Percentiles rank a stretch among this genome's conserved stretches.
These are phyloP conservation scores for Unio delphinus DNA, from an alignment of 2,888 invertebrate species.

Conservation along the genomic window DNA sequence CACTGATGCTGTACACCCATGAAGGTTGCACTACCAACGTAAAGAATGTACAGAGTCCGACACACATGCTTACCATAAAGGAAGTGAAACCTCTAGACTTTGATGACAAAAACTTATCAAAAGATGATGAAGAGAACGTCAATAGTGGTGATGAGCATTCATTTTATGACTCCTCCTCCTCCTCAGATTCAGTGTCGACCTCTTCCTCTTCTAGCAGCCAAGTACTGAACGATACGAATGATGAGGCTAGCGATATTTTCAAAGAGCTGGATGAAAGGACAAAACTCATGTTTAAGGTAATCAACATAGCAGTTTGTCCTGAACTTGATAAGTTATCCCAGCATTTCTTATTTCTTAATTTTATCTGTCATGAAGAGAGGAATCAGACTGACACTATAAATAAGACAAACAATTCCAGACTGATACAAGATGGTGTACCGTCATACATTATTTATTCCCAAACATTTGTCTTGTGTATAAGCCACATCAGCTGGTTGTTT, in stretches of 20 bases:
- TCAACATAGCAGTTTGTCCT: neutral
- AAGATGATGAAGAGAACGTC: constrained; percentile 33
- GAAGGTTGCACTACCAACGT: constrained; percentile 42
- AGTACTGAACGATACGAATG: constrained; percentile 27
- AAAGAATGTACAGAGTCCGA: constrained; percentile 22
- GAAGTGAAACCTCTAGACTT: constrained; percentile 23
- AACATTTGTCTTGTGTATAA: too few relatives aligned
- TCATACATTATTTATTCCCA: too few relatives aligned
- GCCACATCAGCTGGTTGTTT: too few relatives aligned
- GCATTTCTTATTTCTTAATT: too few relatives aligned
- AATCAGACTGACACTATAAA: too few relatives aligned
- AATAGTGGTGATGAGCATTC: constrained; percentile 26
- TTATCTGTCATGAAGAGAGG: too few relatives aligned
- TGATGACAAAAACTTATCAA: constrained; percentile 19
- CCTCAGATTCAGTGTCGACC: constrained; percentile 1
- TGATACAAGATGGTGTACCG: too few relatives aligned
- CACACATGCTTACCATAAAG: constrained; percentile 16
- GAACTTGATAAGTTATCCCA: too few relatives aligned
- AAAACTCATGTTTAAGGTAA: constrained; percentile 56
- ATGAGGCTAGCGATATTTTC: constrained; percentile 38
- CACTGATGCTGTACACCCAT: constrained; percentile 67
- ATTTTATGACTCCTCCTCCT: constrained; percentile 24
- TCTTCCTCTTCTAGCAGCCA: constrained; percentile 18
- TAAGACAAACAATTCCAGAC: too few relatives aligned
- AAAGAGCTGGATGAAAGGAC: constrained; percentile 57